Base-by-base conservation (phyloP, 2,113 vertebrate genomes). In the Megaceryle maxima region DNA sequence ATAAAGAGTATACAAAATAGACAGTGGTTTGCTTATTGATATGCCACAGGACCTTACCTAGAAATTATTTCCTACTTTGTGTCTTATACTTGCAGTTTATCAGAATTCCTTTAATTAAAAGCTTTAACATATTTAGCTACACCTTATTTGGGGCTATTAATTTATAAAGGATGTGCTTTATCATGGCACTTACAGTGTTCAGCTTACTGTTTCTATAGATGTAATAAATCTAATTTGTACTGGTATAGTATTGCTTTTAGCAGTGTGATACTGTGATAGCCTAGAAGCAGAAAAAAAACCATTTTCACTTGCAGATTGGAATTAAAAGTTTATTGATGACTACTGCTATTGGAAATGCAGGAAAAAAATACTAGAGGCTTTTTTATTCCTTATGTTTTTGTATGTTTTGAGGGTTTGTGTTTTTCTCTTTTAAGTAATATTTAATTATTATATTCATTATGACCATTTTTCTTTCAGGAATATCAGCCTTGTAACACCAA, bases 401-500 rank as follows among this genome's bases (percentile, higher is more conserved):
- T 57, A 59, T 53, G 31, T n/a, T 90, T 51, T n/a, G 26, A 72
- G 64, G 69, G 81, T 94, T 44, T 70, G 29, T 35, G 16, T 16
- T 87, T 18, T 25, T 81, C 93, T 76, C 90, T 39, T 87, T 88
- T 15, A 51, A 97, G 37, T 87, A 2, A 1, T 44, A 14, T 55
- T 67, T 87, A 63, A 29, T 9, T 2, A 21, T 93, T 5, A 81
- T 96, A 33, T 35, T 91, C 26, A 60, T 26, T 31, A 33, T 14
- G 20, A 28, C 70, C 5, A 6, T 50, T 93, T 51, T 57, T 73
- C 63, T 68, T 59, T 53, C 95, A 99, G 99, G 99, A 99, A 93
- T 99, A 99, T 96, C 99, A 99, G 96, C 98, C 99, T 2, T 99
- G 99, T 93, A 99, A 99, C 97, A 99, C 98, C 43, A 98, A 98